phyloP scores from a whole-genome alignment of 1,140 invertebrate species.

The Pteromalus puparum region DNA sequence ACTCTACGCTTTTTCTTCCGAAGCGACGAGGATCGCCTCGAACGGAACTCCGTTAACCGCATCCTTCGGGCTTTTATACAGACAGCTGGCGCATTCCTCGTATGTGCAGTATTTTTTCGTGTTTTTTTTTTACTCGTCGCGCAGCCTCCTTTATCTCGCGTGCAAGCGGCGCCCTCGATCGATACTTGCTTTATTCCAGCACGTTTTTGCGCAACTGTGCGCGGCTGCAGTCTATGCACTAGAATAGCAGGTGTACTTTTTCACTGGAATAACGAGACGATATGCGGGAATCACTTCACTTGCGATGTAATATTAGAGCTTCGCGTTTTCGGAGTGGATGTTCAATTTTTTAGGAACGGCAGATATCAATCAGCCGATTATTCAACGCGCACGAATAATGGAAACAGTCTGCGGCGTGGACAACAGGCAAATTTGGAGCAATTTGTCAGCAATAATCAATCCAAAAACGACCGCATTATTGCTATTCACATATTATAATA shows the following conservation, averaged over 20 bases:
- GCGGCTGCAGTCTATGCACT: no score
- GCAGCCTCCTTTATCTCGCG: constrained; percentile 20
- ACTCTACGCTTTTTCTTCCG: constrained; percentile 45
- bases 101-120: not conserved
- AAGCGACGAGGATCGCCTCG: not conserved
- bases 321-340: no score
- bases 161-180: not conserved
- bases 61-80: not conserved
- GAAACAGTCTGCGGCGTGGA: no score
- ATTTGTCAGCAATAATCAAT: not conserved
- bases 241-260: no score
- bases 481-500: not conserved
- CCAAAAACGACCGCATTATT: not conserved
- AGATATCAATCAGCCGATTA: not conserved
- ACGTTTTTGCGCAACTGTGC: no score
- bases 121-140: not conserved
- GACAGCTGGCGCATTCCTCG: constrained; percentile 23
- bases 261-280: not conserved
- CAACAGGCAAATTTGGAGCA: not conserved
- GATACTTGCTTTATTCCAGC: not conserved
- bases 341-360: no score
- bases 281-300: not conserved
- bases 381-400: not conserved
- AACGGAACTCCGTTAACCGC: constrained; percentile 5
- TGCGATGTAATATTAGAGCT: not conserved